phyloP scores from a whole-genome alignment of 2,113 vertebrate genomes.

The Callaeas wilsoni region DNA sequence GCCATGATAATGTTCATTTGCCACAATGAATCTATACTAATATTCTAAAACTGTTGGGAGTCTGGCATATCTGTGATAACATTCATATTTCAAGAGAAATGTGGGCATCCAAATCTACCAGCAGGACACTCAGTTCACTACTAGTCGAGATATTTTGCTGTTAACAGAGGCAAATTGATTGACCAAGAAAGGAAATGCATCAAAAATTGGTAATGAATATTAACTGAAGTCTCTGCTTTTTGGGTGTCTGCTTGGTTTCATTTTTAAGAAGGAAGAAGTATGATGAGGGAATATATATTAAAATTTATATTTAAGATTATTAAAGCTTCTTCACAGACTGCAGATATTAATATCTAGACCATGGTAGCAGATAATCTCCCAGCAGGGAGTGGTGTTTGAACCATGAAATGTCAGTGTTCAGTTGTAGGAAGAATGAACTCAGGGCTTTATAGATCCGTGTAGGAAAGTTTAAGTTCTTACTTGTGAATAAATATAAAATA shows the following conservation, averaged over 20 bases:
- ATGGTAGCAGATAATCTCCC: slow-evolving; percentile 19
- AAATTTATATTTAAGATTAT: slow-evolving; percentile 40
- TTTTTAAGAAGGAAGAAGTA: not conserved
- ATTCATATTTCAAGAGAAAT: not conserved
- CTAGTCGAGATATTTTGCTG: not conserved
- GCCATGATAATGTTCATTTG: not conserved
- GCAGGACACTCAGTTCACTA: not conserved
- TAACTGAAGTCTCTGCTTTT: not conserved
- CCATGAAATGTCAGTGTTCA: slow-evolving; percentile 43
- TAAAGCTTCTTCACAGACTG: not conserved
- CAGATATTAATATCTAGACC: slow-evolving; percentile 20
- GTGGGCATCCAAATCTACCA: not conserved
- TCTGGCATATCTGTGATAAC: not conserved
- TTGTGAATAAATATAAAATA: slow-evolving; percentile 45
- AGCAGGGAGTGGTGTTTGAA: slow-evolving; percentile 25
- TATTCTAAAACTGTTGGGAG: not conserved
- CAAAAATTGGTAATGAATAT: not conserved
- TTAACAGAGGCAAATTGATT: not conserved
- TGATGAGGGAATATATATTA: slow-evolving; percentile 10
- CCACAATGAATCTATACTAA: not conserved
- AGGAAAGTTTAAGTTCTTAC: slow-evolving; percentile 44
- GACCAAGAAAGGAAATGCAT: not conserved
- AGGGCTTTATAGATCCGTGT: not conserved
- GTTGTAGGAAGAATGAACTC: not conserved
- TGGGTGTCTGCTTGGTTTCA: not conserved